Conservation (phyloP, 2,888 invertebrate genomes). For the Pseudanteris insignis region DNA sequence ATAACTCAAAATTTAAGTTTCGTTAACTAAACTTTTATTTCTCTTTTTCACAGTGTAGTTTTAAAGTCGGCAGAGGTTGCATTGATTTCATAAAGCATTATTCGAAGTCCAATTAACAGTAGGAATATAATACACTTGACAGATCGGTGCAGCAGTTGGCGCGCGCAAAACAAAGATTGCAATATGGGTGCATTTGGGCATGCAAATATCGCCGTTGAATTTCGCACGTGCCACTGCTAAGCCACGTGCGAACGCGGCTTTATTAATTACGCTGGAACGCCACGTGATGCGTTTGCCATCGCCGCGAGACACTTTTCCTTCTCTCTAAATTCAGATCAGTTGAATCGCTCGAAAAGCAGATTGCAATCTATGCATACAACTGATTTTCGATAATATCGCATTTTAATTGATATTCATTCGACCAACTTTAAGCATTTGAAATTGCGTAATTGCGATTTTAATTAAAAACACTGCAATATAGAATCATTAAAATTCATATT, state of each 20-base stretch:
- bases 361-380: constrained; percentile 26
- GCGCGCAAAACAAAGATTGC: constrained; percentile 30
- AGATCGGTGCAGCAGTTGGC: constrained; percentile 3
- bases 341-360: constrained; percentile 30
- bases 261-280: constrained; percentile 53
- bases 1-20: no score
- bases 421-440: no score
- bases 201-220: constrained; percentile 41
- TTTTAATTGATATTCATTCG: no score
- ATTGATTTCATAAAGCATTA: constrained; percentile 19
- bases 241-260: constrained; percentile 53
- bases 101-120: constrained; percentile 37
- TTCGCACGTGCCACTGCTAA: constrained; percentile 50
- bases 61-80: neutral
- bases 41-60: no score
- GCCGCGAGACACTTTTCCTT: constrained; percentile 17
- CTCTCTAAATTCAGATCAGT: no score
- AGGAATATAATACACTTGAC: constrained; percentile 2
- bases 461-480: no score
- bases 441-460: no score
- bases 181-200: constrained; percentile 42
- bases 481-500: neutral
- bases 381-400: no score
- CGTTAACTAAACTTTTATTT: no score
- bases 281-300: constrained; percentile 49